Evolutionary conservation across 2,888 invertebrate genomes (phyloP), one percentile per base, ranked within the genome.

Genomic region (Acronicta leporina): DNA sequence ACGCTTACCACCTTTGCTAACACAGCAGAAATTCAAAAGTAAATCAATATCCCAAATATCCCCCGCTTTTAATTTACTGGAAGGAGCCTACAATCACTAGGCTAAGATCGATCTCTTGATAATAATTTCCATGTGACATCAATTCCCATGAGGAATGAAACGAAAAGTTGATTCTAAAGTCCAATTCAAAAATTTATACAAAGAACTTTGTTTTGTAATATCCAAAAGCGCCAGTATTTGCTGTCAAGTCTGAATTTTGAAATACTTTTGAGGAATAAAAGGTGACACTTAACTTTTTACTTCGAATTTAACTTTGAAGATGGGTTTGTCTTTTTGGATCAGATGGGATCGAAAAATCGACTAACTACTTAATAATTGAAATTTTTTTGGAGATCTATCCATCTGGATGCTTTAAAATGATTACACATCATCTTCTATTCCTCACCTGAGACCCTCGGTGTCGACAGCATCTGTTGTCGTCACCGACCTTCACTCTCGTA

Each of bases 131-230:
- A 85, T 86, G 84, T 87, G 83, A 92, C 91, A 91, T 92, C 83
- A 91, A 87, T 92, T 93, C 92, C 91, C 85, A 89, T 87, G 90
- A 94, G 94, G 94, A 93, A 94, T 92, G 94, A 94, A 94, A 94
- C 94, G 94, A 94, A 94, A 94, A 92, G 82, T 88, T 85, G 77
- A 90, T 86, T 84, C 81, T 79, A 69, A 69, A 83, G 79, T 83
- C 87, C 89, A 86, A 82, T 82, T 81, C 68, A 77, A 74, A 79
- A 77, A 78, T 77, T 76, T 73, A 67, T 57, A 59, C 47, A 73
- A 77, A 63, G 50, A 77, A 83, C 73, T 81, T 80, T 76, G 64
- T 64, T 82, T 83, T 83, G 73, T 86, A 83, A 92, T 92, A 94
- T 94, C 94, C 94, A 94, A 94, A 92, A 94, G 94, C 94, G 82